These are phyloP conservation scores for Orthonyx spaldingii DNA, from an alignment of 2,113 vertebrate genomes.

Conservation along the genomic window DNA sequence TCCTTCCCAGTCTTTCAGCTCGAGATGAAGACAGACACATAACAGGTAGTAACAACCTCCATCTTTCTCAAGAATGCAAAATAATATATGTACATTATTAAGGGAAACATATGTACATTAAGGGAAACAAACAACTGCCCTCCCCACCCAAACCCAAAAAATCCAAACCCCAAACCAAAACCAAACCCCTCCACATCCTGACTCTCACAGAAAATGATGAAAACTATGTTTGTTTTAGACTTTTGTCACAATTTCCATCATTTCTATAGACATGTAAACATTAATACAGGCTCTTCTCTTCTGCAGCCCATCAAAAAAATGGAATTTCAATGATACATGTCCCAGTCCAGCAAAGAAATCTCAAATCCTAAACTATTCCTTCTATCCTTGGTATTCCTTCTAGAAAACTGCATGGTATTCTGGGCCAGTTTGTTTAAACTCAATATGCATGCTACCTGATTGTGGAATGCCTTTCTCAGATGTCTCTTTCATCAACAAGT, in stretches of 20 bases:
- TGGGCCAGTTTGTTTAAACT: background rate
- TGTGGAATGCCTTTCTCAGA: background rate
- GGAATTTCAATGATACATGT: background rate
- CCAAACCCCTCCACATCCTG: background rate
- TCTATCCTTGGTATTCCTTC: background rate
- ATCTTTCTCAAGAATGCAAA: background rate
- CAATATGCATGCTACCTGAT: background rate
- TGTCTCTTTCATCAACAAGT: background rate
- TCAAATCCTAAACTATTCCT: background rate
- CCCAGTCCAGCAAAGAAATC: fast-evolving
- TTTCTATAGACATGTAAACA: background rate
- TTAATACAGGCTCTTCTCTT: background rate
- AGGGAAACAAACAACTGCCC: background rate
- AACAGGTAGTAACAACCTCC: background rate
- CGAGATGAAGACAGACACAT: background rate
- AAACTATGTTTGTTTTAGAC: background rate
- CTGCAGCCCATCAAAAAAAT: background rate
- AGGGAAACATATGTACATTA: background rate
- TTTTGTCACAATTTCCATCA: background rate
- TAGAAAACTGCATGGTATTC: background rate
- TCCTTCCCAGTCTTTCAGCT: background rate
- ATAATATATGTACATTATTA: background rate
- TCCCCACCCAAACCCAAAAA: no score
- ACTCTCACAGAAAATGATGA: background rate
- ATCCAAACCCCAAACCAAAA: background rate